Conservation (phyloP, 64 coral and sea anemone genomes). For the Montipora sp. region DNA sequence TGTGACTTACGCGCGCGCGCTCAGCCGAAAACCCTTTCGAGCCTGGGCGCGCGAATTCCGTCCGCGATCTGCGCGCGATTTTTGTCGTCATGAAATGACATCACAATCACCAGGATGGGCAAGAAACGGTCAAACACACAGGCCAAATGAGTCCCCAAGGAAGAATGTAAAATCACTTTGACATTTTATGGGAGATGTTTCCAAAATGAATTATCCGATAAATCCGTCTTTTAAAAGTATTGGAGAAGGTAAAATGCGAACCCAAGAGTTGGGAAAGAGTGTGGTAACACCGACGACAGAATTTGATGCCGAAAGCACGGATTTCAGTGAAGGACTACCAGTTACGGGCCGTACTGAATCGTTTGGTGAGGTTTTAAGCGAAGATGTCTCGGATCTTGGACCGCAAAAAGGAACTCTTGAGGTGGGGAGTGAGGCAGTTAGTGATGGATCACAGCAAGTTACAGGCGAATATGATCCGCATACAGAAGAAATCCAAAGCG, state of each 20-base stretch:
- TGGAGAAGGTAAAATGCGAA: too few relatives aligned
- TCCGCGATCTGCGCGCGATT: neutral
- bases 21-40: too few relatives aligned
- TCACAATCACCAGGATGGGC: neutral
- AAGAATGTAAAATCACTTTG: neutral
- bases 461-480: neutral
- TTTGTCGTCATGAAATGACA: neutral
- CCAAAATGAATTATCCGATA: neutral
- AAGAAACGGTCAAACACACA: neutral
- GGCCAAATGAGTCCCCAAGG: neutral
- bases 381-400: neutral
- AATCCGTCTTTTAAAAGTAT: neutral
- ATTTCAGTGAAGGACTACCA: neutral
- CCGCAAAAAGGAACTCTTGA: neutral
- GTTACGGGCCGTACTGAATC: neutral
- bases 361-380: neutral
- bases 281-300: neutral
- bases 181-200: too few relatives aligned
- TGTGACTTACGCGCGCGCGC: too few relatives aligned
- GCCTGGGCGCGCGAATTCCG: too few relatives aligned
- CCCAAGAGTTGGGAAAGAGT: neutral
- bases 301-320: neutral
- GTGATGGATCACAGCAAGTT: neutral
- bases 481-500: neutral
- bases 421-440: neutral